Evolutionary conservation across 1,140 invertebrate species (phyloP), one percentile per base, ranked within the genome.

Genomic region (Ectropis grisescens): DNA sequence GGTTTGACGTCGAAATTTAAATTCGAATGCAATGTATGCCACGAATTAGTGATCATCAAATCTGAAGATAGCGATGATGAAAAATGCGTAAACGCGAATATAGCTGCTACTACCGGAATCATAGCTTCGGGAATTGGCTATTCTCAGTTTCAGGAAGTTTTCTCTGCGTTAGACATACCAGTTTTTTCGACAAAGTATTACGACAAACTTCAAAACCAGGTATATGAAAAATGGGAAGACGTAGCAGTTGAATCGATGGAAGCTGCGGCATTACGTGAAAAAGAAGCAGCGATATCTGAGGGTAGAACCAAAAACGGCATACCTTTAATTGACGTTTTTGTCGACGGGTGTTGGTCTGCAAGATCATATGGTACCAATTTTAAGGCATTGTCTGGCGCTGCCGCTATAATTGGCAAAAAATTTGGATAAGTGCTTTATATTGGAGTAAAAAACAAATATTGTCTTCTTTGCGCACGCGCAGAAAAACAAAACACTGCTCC

Each of bases 71-170:
- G 9, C 2, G n/a, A 11, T 11, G 11, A 9, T 3, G 12, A 15
- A n/a, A 31, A 31, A 9, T n/a, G n/a, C n/a, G 19, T 31, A 2
- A 11, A 31, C n/a, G 29, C 15, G n/a, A 31, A 31, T 31, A 10
- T 31, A 6, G 32, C 32, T 7, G 32, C 32, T 8, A 22, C 15
- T 8, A 13, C 11, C 1, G 32, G 32, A 9, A 33, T 33, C 4
- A 10, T 14, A 13, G 19, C 23, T 1, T 13, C 32, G 7, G 23
- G 32, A 8, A 33, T 33, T 14, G 32, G 32, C 8, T 33, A 25
- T 10, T 33, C 32, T 9, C 32, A 26, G 15, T 25, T 33, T 10
- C 7, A 33, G 7, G 32, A 33, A 25, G 13, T 24, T 13, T n/a
- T 11, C 8, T 10, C 22, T n/a, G 11, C 11, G 7, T 13, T 33